Percentiles rank a stretch among this genome's conserved stretches.
Evolutionary conservation across 1,140 invertebrate species (phyloP).

Genomic region (Drosophila kohkoa): DNA sequence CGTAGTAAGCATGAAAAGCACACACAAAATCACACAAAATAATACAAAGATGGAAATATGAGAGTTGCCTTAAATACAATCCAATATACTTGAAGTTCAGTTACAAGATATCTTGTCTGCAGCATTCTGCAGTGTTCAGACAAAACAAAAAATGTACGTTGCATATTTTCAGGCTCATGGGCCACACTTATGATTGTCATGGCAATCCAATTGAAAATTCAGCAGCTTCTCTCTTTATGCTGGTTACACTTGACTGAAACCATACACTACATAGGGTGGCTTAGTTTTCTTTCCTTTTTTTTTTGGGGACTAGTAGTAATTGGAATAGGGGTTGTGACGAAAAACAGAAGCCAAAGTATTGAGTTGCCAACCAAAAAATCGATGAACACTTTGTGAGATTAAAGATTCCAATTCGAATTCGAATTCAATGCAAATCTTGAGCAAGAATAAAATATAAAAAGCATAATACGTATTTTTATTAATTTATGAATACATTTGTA

Average conservation of each 20-base stretch:
- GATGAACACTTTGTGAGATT: slow-evolving; percentile 3
- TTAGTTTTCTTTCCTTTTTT: slow-evolving; percentile 16
- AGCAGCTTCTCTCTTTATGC: slow-evolving; percentile 32
- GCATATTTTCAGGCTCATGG: slow-evolving; percentile 44
- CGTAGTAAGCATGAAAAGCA: background rate
- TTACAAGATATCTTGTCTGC: slow-evolving; percentile 11
- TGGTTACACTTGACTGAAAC: slow-evolving; percentile 20
- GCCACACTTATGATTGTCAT: slow-evolving; percentile 38
- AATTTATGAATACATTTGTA: slow-evolving; percentile 16
- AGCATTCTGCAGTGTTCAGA: background rate
- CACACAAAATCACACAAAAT: slow-evolving; percentile 2
- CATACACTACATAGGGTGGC: slow-evolving; percentile 20
- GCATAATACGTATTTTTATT: background rate
- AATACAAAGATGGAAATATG: background rate
- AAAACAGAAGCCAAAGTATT: slow-evolving; percentile 15
- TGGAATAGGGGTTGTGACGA: slow-evolving; percentile 4
- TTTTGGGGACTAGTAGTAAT: slow-evolving; percentile 7
- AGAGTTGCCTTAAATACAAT: slow-evolving; percentile 18
- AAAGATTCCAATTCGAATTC: background rate
- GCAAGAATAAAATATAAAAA: background rate
- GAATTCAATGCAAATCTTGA: slow-evolving; percentile 5
- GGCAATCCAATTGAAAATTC: slow-evolving; percentile 45
- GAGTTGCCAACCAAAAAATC: background rate
- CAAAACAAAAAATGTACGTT: slow-evolving; percentile 22
- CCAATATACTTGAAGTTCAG: slow-evolving; percentile 2